Base-by-base conservation (phyloP, 2,113 vertebrate species). In the Urocynchramus pylzowi region DNA sequence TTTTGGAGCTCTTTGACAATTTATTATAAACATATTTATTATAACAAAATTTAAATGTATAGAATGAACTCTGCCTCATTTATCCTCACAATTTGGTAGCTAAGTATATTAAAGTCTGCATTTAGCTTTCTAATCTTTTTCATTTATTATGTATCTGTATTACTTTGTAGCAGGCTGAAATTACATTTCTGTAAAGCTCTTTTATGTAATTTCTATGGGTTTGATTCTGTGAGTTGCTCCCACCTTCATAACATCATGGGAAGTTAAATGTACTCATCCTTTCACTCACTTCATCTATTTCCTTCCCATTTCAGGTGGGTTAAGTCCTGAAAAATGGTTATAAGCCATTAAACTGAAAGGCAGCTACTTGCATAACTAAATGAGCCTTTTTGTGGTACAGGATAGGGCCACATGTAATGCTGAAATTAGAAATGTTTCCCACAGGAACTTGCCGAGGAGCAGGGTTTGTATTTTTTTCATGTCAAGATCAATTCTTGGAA, bases 41-140 rank as follows among this genome's bases (percentile, higher is more conserved):
- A 84, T 94, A 87, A 71, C 69, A 76, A 89, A 71, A 83, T 76
- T 88, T 92, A 57, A 95, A 95, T 71, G 13, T 69, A 44, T 71
- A 84, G 64, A 74, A 45, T 3, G 14, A 73, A 83, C 91, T 67
- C 26, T 15, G 15, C 77, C 54, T 88, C 15, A 4, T 86, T 84
- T 77, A 13, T 88, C 86, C 84, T 77, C 28, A 14, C 33, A 16
- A 31, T 56, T 85, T 67, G 69, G 59, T 44, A 78, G 71, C 39
- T 47, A 73, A 54, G 71, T 71, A 41, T 24, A 80, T 63, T 81
- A 45, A 94, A 70, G 53, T 63, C 73, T 60, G 64, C 50, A 45
- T 61, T 92, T 94, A 87, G 31, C 26, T 68, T 70, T 92, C 81
- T 59, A 88, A 70, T 59, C 4, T 12, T 79, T 79, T 59, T 69